These are phyloP conservation scores for Trachymyrmex cornetzi DNA, from an alignment of 1,140 invertebrate genomes.

Conservation along the genomic window DNA sequence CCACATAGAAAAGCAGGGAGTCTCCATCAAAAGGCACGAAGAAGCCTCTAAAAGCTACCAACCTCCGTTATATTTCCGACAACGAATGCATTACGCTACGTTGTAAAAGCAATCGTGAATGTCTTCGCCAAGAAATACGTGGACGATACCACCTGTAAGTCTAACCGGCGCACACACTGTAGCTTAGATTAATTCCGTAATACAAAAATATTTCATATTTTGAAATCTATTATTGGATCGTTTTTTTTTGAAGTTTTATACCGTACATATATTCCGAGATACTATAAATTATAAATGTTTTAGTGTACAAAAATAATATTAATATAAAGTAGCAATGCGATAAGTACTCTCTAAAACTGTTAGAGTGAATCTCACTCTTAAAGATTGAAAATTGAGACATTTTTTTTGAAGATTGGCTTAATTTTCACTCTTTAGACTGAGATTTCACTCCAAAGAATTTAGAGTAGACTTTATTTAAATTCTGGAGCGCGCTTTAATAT, in stretches of 20 bases:
- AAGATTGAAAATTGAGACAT: too few relatives aligned
- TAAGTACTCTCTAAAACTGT: too few relatives aligned
- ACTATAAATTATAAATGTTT: neutral
- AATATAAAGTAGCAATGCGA: neutral
- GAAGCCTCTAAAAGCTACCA: slow-evolving; percentile 1
- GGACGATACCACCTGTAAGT: neutral
- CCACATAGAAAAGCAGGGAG: neutral
- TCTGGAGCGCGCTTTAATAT: neutral
- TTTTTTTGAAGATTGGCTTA: too few relatives aligned
- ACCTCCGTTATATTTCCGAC: slow-evolving; percentile 13
- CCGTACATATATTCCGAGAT: neutral
- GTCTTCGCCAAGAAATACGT: slow-evolving; percentile 49
- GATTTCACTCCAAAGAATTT: too few relatives aligned
- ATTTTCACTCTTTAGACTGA: too few relatives aligned
- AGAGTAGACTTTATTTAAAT: neutral
- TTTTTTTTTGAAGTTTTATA: neutral
- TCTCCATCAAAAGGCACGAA: neutral
- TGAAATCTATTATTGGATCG: neutral
- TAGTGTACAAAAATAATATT: neutral
- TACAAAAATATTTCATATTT: slow-evolving; percentile 17
- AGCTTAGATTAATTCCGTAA: slow-evolving; percentile 14
- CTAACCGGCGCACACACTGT: neutral
- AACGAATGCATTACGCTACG: slow-evolving; percentile 27
- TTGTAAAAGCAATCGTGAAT: slow-evolving; percentile 51
- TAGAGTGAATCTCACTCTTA: too few relatives aligned